These are phyloP conservation scores for Scylla paramamosain DNA, from an alignment of 1,140 invertebrate genomes.

Conservation along the genomic window DNA sequence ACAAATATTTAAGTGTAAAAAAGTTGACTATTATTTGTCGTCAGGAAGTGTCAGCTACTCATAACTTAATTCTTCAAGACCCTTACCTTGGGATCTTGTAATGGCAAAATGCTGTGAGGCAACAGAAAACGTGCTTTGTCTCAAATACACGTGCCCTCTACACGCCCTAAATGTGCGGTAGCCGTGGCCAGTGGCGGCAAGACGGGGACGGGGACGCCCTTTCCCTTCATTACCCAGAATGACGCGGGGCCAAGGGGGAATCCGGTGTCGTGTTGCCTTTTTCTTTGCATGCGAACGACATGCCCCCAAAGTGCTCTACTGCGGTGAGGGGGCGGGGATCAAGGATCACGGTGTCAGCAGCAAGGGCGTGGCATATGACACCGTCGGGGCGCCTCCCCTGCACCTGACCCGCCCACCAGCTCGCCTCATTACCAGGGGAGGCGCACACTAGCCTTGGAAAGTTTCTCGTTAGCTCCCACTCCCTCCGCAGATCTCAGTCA, in stretches of 20 bases:
- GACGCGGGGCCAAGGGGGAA: not conserved
- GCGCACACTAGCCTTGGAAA: not conserved
- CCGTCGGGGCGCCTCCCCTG: not conserved
- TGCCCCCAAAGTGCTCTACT: conserved; percentile 26
- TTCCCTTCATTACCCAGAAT: conserved; percentile 49
- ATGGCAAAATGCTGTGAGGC: not conserved
- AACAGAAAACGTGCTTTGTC: not conserved
- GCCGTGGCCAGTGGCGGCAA: not conserved
- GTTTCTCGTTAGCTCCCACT: not conserved
- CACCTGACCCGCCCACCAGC: not conserved
- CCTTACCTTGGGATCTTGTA: not conserved
- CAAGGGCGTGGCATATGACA: conserved; percentile 62
- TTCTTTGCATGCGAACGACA: conserved; percentile 32
- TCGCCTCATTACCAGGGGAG: not conserved
- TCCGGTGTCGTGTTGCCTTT: conserved; percentile 6
- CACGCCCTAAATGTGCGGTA: not conserved
- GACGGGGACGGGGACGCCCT: not conserved
- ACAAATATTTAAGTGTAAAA: not conserved
- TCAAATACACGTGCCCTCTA: not conserved
- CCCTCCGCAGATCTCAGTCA: not conserved
- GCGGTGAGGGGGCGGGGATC: conserved; percentile 27
- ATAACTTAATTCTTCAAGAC: not conserved
- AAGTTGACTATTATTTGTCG: not conserved
- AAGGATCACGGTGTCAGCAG: conserved; percentile 55
- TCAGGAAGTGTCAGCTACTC: not conserved